Base-by-base conservation (phyloP, 2,113 vertebrate species). In the Cygnus atratus region DNA sequence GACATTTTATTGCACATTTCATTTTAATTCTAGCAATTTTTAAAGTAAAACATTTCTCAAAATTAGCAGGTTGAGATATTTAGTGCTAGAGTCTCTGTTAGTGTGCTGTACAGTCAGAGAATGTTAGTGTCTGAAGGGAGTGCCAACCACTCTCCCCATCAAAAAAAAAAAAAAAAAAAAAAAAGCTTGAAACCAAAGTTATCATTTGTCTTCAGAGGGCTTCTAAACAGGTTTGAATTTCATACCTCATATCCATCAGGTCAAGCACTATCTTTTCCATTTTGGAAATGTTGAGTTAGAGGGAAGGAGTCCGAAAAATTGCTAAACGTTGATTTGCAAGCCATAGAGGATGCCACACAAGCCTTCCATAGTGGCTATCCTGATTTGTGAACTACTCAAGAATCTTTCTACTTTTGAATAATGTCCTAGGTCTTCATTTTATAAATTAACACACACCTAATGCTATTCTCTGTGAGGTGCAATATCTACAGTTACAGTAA, bases 41-140 rank as follows among this genome's bases (percentile, higher is more conserved):
- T 75, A 66, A 71, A 92, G 48, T 24, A 79, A 15, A 14, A 22
- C 13, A 10, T 67, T 83, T 81, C 37, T 75, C 61, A 76, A 17
- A 84, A 79, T 72, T 58, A 91, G 20, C 68, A 59, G 74, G 13
- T 31, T 43, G 52, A 72, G 61, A 28, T 43, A 10, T 13, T 58
- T 8, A 4, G 5, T 81, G 87, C 73, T 48, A 76, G 48, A 33
- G 29, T 44, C 33, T 62, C 9, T 31, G 35, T 72, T 79, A 65
- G 33, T 0, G 0, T 61, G 25, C 20, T 57, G 39, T 24, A 37
- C 73, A 87, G 70, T 55, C 39, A 33, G 46, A 0, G 0, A 67
- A 63, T 37, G 19, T 17, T 12, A 70, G 55, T 5, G 20, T 22
- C 22, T 52, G 54, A 67, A 88, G 12, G 50, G 16, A 77, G 8